Percentiles rank a stretch among this genome's conserved stretches.
These are phyloP conservation scores for Clarias pachynema DNA, from an alignment of 2,797 vertebrate species.

Conservation along the genomic window DNA sequence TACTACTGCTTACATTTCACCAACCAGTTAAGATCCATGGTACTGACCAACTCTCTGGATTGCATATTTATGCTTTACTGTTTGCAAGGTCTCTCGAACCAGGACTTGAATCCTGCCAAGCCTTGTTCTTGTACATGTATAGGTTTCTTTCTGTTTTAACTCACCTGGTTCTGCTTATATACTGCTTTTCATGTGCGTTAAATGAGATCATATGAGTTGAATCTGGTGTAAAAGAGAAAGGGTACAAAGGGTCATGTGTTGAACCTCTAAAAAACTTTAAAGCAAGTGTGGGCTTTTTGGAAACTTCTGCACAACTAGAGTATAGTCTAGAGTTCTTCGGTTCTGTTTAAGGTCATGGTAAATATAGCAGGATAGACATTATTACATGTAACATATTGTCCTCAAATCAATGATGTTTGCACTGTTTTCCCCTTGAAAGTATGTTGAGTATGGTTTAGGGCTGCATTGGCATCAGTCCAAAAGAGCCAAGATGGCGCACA, in stretches of 20 bases:
- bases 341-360: background rate
- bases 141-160: background rate
- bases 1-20: background rate
- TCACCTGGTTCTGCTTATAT: background rate
- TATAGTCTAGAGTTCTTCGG: background rate
- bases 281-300: background rate
- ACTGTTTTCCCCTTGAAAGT: background rate
- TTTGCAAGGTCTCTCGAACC: background rate
- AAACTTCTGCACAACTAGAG: background rate
- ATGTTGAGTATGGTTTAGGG: background rate
- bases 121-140: background rate
- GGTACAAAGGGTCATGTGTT: background rate
- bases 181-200: background rate
- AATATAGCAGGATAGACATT: too few relatives aligned
- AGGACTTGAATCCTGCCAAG: background rate
- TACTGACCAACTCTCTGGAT: background rate
- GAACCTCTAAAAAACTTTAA: background rate
- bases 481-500: background rate
- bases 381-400: background rate
- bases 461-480: background rate
- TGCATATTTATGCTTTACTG: background rate
- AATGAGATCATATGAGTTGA: background rate
- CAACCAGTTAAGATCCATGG: background rate
- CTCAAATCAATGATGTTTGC: background rate
- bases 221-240: background rate